Conservation (phyloP, 2,888 invertebrate genomes). For the Troilus luridus region DNA sequence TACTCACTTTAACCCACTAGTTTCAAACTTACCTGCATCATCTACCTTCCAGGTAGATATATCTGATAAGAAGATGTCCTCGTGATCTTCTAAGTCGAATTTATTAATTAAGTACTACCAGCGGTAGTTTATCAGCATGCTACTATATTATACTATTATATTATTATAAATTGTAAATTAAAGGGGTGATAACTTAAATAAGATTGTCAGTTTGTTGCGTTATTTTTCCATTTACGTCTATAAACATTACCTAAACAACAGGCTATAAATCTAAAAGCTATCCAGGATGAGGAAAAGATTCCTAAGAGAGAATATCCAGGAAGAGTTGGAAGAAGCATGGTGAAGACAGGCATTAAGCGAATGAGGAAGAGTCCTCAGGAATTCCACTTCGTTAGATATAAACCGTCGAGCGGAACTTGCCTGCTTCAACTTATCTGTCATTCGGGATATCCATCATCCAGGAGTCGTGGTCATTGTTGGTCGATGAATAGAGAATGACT, state of each 20-base stretch:
- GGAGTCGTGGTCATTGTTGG: background rate
- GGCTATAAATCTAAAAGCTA: background rate
- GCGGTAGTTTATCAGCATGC: no score
- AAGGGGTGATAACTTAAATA: background rate
- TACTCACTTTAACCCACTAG: no score
- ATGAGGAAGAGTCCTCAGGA: slow-evolving; percentile 17
- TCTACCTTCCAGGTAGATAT: no score
- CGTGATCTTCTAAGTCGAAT: no score
- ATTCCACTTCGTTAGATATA: slow-evolving; percentile 32
- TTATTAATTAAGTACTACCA: no score
- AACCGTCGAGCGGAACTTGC: slow-evolving; percentile 19
- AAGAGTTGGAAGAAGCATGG: slow-evolving; percentile 9
- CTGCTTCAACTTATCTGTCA: background rate
- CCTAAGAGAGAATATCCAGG: background rate
- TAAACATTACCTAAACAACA: background rate
- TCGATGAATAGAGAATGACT: background rate
- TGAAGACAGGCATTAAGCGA: background rate
- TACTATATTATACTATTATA: no score
- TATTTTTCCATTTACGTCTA: background rate
- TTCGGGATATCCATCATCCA: background rate
- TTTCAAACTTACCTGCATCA: no score
- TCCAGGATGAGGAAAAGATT: background rate
- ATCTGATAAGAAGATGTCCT: no score
- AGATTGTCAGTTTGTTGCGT: background rate
- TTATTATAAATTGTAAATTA: no score